Conservation (phyloP, 2,113 vertebrate genomes). For the Passer domesticus region DNA sequence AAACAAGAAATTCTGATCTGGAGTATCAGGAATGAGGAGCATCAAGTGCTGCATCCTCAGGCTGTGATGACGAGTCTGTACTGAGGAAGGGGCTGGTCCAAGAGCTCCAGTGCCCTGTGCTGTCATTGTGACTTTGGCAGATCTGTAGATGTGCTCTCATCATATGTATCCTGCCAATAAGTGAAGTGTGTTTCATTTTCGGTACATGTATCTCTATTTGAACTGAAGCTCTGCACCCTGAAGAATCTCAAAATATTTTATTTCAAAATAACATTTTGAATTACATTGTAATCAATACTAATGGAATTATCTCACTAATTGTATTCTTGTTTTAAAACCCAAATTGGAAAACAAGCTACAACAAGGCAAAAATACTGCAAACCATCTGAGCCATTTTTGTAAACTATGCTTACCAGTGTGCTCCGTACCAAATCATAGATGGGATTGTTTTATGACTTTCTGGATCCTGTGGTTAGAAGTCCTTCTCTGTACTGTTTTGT, state of each 20-base stretch:
- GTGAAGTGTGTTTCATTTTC: background rate
- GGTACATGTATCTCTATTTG: fast-evolving
- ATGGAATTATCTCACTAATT: background rate
- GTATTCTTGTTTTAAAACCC: background rate
- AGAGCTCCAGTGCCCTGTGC: background rate
- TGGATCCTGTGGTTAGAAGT: background rate
- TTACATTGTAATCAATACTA: background rate
- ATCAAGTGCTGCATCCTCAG: background rate
- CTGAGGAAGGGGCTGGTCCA: background rate
- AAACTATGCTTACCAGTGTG: background rate
- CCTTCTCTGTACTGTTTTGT: background rate
- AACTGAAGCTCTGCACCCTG: background rate
- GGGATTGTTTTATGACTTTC: background rate
- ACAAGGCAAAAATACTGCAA: fast-evolving
- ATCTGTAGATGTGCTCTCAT: background rate
- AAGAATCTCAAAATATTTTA: background rate
- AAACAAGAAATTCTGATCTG: background rate
- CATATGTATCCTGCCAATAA: fast-evolving
- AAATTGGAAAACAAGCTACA: background rate
- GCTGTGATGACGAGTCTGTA: background rate
- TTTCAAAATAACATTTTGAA: background rate
- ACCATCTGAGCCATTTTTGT: background rate
- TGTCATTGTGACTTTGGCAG: background rate
- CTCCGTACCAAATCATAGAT: background rate
- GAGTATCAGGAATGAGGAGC: background rate